phyloP scores from a whole-genome alignment of 2,797 vertebrate genomes.

The Fundulus diaphanus region DNA sequence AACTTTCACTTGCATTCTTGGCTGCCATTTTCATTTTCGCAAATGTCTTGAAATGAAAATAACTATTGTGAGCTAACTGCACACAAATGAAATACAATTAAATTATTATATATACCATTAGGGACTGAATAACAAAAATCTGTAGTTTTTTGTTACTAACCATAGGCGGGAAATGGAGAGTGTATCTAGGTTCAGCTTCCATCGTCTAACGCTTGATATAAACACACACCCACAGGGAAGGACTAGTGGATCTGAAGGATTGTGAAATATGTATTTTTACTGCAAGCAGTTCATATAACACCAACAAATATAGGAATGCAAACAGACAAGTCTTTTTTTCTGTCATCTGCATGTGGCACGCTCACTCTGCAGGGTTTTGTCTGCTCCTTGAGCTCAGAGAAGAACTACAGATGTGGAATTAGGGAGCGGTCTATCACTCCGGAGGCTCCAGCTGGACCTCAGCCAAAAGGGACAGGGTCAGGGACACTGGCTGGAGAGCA shows the following conservation, averaged over 20 bases:
- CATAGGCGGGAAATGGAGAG: conserved; percentile 22
- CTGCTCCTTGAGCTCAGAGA: conserved; percentile 41
- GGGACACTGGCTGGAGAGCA: conserved; percentile 44
- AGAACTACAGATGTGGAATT: conserved; percentile 64
- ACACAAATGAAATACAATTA: background rate
- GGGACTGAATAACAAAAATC: background rate
- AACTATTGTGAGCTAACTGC: background rate
- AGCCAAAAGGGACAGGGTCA: conserved; percentile 71
- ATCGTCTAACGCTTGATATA: background rate
- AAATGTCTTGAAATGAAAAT: background rate
- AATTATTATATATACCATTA: background rate
- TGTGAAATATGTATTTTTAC: conserved; percentile 30
- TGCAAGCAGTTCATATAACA: conserved; percentile 39
- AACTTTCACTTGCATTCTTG: background rate
- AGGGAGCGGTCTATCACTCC: conserved; percentile 21
- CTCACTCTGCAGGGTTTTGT: conserved; percentile 14
- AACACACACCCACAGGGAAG: conserved; percentile 10
- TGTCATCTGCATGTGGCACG: conserved; percentile 19
- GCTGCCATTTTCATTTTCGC: background rate
- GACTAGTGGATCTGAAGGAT: conserved; percentile 17
- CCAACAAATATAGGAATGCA: conserved; percentile 13
- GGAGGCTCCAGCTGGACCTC: conserved; percentile 59
- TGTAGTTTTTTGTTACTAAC: background rate
- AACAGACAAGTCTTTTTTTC: conserved; percentile 8
- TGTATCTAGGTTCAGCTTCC: background rate